Evolutionary conservation across 2,888 invertebrate species (phyloP), one percentile per base, ranked within the genome.

Genomic region (Arenicola marina): DNA sequence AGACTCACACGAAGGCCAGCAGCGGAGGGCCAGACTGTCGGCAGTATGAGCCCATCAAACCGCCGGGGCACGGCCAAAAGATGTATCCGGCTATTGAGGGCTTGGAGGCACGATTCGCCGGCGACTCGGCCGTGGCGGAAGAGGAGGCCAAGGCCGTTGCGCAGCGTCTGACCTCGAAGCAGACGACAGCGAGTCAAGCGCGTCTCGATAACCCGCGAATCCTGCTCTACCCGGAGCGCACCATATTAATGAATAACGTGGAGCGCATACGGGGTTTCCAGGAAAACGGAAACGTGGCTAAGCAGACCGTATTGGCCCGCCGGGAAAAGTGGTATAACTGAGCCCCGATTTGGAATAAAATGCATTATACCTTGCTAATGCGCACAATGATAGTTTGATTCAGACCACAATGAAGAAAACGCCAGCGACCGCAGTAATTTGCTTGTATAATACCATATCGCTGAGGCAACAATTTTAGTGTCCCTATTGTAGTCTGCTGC

Each of bases 151-250:
- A n/a, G 28, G 31, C 26, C 24, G 34, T 61, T 24, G 57, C 34
- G 4, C 33, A 46, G 32, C 18, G 55, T 1, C 45, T 64, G 11
- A 28, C 11, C 11, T 60, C 29, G 34, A 56, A 63, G 7, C 59
- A 65, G 26, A 65, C 66, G 26, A 61, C 18, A 21, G 51, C 59
- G 24, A 60, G 61, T 28, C 56, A 64, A 54, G 65, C 69, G 0
- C 56, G 63, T 24, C 18, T 51, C 11, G 65, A 68, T 55, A 60
- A 62, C 46, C 63, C 65, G n/a, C 29, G 58, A 29, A 66, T 69
- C 15, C 60, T 69, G 54, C 63, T 69, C 18, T 69, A 69, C 58
- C 69, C 69, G 29, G 69, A 69, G 53, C 33, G 69, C 15, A 69
- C 69, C 1, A 48, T 45, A 34, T 61, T 69, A 1, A 63, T 62